phyloP scores from a whole-genome alignment of 2,797 vertebrate species.

The Lepus townsendii region DNA sequence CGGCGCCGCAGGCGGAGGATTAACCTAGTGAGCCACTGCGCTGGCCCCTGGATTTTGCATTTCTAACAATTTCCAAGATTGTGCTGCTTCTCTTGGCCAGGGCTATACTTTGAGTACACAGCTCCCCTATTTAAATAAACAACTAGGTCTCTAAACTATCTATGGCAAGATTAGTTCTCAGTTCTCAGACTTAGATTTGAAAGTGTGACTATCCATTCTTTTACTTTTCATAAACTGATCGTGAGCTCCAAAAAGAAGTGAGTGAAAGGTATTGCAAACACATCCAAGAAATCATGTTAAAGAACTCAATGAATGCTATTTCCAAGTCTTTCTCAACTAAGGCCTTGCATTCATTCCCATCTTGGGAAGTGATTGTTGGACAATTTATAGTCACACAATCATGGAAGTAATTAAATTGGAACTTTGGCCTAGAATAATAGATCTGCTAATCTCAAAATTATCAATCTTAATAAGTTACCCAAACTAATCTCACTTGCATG shows the following conservation, averaged over 20 bases:
- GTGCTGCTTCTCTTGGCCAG: neutral
- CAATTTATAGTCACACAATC: neutral
- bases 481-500: neutral
- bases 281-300: neutral
- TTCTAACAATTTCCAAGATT: neutral
- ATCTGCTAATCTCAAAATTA: neutral
- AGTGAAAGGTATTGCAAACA: neutral
- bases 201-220: neutral
- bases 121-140: neutral
- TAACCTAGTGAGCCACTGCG: no score
- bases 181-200: neutral
- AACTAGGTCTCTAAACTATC: neutral
- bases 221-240: neutral
- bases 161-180: neutral
- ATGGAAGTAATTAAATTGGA: neutral
- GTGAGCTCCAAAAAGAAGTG: neutral
- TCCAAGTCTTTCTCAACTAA: neutral
- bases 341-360: neutral
- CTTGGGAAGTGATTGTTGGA: neutral
- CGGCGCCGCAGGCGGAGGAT: no score
- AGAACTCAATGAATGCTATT: neutral
- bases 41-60: neutral
- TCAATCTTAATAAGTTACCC: neutral
- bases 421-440: constrained; percentile 27
- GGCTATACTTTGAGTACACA: no score